Percentiles rank a stretch among this genome's conserved stretches.
phyloP scores from a whole-genome alignment of 2,113 vertebrate genomes.

The Oryzias javanicus region DNA sequence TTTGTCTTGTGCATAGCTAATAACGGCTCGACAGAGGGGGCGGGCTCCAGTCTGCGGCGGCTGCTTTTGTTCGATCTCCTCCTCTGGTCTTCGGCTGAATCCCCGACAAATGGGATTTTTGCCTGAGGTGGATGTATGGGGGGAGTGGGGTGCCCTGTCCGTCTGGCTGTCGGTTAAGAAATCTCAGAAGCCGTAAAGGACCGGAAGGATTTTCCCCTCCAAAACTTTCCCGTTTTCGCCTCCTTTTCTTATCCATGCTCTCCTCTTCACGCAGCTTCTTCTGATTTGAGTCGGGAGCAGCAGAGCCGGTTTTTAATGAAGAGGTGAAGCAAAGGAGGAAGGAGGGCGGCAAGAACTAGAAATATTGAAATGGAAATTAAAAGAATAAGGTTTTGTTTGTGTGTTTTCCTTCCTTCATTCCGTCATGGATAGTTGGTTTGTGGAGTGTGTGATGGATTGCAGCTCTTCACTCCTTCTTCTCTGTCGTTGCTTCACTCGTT shows the following conservation, averaged over 20 bases:
- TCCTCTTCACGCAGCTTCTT: conserved; percentile 31
- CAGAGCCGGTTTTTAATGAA: conserved; percentile 71
- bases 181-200: conserved; percentile 43
- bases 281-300: conserved; percentile 58
- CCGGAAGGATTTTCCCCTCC: conserved; percentile 37
- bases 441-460: conserved; percentile 73
- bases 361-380: conserved; percentile 45
- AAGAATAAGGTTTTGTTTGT: conserved; percentile 55
- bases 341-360: conserved; percentile 35
- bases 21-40: conserved; percentile 63
- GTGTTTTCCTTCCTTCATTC: conserved; percentile 58
- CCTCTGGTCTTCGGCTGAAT: conserved; percentile 74
- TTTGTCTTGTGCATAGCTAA: conserved; percentile 91
- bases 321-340: conserved; percentile 11
- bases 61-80: conserved; percentile 36
- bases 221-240: conserved; percentile 18
- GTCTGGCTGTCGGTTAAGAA: conserved; percentile 40
- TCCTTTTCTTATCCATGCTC: conserved; percentile 6
- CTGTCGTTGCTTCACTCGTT: conserved; percentile 69
- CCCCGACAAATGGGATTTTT: conserved; percentile 78
- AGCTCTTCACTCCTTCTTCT: conserved; percentile 56
- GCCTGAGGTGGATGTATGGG: conserved; percentile 55
- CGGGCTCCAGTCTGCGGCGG: conserved; percentile 27
- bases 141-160: conserved; percentile 34
- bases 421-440: conserved; percentile 75